Base-by-base conservation (phyloP, 2,797 vertebrate species). In the Mionectes olivaceus region DNA sequence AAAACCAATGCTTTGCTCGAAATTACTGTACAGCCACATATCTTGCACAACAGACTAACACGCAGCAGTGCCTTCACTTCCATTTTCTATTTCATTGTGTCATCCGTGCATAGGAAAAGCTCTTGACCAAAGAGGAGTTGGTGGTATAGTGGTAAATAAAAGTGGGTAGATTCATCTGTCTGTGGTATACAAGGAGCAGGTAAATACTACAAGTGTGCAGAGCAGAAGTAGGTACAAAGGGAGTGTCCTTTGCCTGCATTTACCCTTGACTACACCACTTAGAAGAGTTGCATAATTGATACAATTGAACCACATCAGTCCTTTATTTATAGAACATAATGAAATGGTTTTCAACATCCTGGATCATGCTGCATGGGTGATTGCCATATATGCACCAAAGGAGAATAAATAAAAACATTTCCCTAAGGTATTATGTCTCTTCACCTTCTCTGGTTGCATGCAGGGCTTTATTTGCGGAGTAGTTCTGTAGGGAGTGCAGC, bases 281-380 rank as follows among this genome's bases (percentile, higher is more conserved):
- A 80, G 94, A 88, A 88, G 89, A 81, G 75, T 94, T 96, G 95
- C 96, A 96, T 95, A 96, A 96, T 94, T 95, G 91, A 95, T 95
- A 94, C 91, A 95, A 94, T 87, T 94, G 95, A 96, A 93, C 94
- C 94, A 94, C 95, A 94, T 94, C 85, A 96, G 93, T 61, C 85
- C 77, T 94, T 93, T 94, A 95, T 94, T 95, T 96, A 96, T 95
- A 96, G 95, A 94, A 96, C 93, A 83, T 96, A 96, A 95, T 94
- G 91, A 94, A 94, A 96, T 81, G 90, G 90, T 96, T 95, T 96
- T 95, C 94, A 94, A 78, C 93, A 95, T 94, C 93, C 94, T 78
- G 91, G 90, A 73, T 91, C 93, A 78, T 0, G 2, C 91, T 94
- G 47, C 79, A 94, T 35, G 83, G 91, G 83, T 80, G 91, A 94